These are phyloP conservation scores for Lycaon pictus DNA, from an alignment of 2,113 vertebrate species.

Conservation along the genomic window DNA sequence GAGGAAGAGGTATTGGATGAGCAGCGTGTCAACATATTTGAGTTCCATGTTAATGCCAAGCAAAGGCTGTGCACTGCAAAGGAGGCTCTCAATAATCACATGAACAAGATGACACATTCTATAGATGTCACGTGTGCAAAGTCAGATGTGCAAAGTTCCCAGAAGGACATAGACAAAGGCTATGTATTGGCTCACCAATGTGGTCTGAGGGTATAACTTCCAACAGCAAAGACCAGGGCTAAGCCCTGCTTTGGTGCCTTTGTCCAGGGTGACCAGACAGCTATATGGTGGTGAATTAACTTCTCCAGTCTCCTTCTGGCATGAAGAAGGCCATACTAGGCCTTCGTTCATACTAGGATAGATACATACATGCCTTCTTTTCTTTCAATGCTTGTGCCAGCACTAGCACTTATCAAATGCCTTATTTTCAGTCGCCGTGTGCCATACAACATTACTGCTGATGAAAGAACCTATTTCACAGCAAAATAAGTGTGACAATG, in stretches of 20 bases:
- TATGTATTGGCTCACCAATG: background rate
- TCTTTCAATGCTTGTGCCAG: background rate
- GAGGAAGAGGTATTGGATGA: background rate
- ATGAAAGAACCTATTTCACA: background rate
- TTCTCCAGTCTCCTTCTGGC: background rate
- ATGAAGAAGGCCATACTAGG: background rate
- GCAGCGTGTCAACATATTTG: background rate
- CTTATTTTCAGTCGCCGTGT: background rate
- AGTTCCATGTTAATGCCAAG: background rate
- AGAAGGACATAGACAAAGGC: background rate
- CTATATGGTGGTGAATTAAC: background rate
- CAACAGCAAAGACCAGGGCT: background rate
- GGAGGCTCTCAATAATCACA: background rate
- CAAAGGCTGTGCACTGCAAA: background rate
- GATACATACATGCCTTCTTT: background rate
- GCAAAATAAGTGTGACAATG: background rate
- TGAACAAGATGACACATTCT: background rate
- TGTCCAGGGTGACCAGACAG: background rate
- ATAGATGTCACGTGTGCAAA: background rate
- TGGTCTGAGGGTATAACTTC: background rate
- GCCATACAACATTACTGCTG: background rate
- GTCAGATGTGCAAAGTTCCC: background rate
- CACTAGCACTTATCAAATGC: background rate
- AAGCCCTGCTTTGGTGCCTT: background rate
- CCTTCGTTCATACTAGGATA: background rate